Evolutionary conservation across 2,888 invertebrate genomes (phyloP).

Genomic region (Deilephila porcellus): DNA sequence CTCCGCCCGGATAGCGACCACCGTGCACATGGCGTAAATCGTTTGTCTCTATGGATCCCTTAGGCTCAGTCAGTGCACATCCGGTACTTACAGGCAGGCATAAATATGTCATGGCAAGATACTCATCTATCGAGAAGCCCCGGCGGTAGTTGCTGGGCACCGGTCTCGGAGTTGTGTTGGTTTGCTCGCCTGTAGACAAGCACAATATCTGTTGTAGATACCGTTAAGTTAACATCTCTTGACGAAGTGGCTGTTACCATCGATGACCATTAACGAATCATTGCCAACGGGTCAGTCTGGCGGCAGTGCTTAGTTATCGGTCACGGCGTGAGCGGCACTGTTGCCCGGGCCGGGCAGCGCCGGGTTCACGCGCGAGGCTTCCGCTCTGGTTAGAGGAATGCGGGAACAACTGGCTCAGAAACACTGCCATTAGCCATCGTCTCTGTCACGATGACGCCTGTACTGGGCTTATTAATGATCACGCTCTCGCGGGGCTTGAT

Average conservation of each 20-base stretch:
- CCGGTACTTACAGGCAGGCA: too few relatives aligned
- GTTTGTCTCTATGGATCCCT: too few relatives aligned
- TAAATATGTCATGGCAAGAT: too few relatives aligned
- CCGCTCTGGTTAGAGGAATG: conserved; percentile 19
- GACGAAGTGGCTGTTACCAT: background rate
- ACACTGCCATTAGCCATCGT: conserved; percentile 23
- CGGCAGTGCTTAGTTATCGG: background rate
- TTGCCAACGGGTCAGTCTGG: background rate
- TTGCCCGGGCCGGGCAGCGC: background rate
- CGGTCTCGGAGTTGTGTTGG: too few relatives aligned
- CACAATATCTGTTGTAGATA: background rate
- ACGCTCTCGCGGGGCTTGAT: conserved; percentile 13
- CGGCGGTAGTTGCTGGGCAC: too few relatives aligned
- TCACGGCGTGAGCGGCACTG: background rate
- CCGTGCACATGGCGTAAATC: too few relatives aligned
- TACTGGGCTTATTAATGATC: background rate
- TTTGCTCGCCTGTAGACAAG: too few relatives aligned
- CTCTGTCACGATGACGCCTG: conserved; percentile 1
- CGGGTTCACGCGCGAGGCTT: background rate
- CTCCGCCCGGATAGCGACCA: too few relatives aligned
- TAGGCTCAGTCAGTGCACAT: too few relatives aligned
- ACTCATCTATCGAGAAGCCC: too few relatives aligned
- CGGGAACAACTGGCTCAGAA: conserved; percentile 22
- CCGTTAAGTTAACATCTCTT: background rate
- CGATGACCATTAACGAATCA: background rate